Evolutionary conservation across 2,797 vertebrate genomes (phyloP).

Genomic region (Chelmon rostratus): DNA sequence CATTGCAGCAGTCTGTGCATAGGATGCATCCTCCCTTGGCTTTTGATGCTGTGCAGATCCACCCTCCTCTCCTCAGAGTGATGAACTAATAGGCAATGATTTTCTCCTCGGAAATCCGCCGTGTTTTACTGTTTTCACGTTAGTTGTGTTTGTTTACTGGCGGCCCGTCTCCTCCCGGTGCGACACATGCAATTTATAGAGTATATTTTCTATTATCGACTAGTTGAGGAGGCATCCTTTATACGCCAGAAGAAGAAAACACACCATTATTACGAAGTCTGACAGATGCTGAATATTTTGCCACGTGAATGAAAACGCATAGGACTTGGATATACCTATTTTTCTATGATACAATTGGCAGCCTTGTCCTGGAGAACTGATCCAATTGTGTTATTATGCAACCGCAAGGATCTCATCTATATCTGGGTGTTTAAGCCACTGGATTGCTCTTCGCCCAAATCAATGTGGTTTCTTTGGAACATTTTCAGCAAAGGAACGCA

Average conservation of each 20-base stretch:
- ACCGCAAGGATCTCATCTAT: slow-evolving; percentile 97
- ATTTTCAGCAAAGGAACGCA: slow-evolving; percentile 99
- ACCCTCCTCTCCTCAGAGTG: slow-evolving; percentile 92
- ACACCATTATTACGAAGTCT: slow-evolving; percentile 89
- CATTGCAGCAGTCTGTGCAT: slow-evolving; percentile 92
- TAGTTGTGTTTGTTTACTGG: slow-evolving; percentile 92
- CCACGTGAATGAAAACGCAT: slow-evolving; percentile 93
- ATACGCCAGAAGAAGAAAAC: slow-evolving; percentile 88
- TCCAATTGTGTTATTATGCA: slow-evolving; percentile 99
- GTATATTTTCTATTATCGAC: slow-evolving; percentile 86
- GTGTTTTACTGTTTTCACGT: slow-evolving; percentile 90
- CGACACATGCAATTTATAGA: slow-evolving; percentile 93
- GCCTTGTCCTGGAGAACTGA: slow-evolving; percentile 96
- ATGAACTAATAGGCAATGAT: slow-evolving; percentile 95
- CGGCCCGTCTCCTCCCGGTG: slow-evolving; percentile 89
- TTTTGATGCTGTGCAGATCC: slow-evolving; percentile 96
- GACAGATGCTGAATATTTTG: slow-evolving; percentile 87
- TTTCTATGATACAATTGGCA: slow-evolving; percentile 96
- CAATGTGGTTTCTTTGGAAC: slow-evolving; percentile 99
- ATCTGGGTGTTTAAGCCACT: slow-evolving; percentile 99
- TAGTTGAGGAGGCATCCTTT: slow-evolving; percentile 90
- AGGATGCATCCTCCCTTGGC: slow-evolving; percentile 95
- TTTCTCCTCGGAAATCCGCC: slow-evolving; percentile 90
- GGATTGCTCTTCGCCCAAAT: slow-evolving; percentile 99
- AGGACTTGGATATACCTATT: slow-evolving; percentile 93